phyloP scores from a whole-genome alignment of 2,888 invertebrate genomes.

The Aleiodes alternator region DNA sequence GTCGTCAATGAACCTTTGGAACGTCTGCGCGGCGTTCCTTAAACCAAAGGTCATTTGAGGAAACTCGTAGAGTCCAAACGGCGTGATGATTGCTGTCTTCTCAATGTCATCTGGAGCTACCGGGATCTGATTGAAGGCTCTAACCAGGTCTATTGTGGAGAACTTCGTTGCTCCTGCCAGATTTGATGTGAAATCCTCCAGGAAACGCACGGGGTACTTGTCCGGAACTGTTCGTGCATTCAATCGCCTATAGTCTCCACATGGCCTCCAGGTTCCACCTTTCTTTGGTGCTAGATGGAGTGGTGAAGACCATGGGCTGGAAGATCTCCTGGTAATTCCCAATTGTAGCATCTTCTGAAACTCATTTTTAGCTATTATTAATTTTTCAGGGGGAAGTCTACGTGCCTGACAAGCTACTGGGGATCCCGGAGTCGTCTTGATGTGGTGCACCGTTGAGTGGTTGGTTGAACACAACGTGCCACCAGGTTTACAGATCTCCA shows the following conservation, averaged over 20 bases:
- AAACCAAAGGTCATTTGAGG: constrained; percentile 34
- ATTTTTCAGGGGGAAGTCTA: background rate
- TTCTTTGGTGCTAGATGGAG: constrained; percentile 5
- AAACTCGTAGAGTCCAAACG: constrained; percentile 38
- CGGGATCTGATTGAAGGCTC: background rate
- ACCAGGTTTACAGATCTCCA: background rate
- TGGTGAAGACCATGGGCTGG: constrained; percentile 1
- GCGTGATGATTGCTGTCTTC: constrained; percentile 40
- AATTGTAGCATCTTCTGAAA: background rate
- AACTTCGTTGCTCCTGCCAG: background rate
- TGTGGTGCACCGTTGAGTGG: constrained; percentile 1
- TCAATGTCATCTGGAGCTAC: background rate
- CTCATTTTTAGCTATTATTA: background rate
- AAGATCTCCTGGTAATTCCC: background rate
- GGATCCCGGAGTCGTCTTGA: background rate
- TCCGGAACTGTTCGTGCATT: background rate
- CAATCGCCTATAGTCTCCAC: background rate
- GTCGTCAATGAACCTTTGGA: background rate
- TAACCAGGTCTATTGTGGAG: background rate
- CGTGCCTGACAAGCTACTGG: background rate
- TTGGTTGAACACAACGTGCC: background rate
- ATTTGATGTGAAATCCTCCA: constrained; percentile 1
- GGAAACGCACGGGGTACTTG: background rate
- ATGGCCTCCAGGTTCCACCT: background rate
- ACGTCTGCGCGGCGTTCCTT: background rate